Conservation (phyloP, 1,140 invertebrate species). For the Forficula auricularia region DNA sequence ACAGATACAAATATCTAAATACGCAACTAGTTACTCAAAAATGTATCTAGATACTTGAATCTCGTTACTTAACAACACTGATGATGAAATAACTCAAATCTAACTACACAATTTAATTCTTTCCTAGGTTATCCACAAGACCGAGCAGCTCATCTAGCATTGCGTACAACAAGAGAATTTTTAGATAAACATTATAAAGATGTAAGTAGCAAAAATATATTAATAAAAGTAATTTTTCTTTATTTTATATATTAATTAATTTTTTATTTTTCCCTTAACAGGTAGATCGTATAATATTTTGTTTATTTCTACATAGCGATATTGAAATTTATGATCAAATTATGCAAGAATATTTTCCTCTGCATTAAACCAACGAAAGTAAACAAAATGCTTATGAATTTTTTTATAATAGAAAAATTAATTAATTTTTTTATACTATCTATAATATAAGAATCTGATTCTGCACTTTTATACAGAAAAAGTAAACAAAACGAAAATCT, state of each 20-base stretch:
- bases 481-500: too few species aligned
- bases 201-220: constrained; percentile 21
- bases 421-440: too few species aligned
- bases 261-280: constrained; percentile 23
- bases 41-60: too few species aligned
- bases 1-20: too few species aligned
- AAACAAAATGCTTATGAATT: constrained; percentile 9
- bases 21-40: too few species aligned
- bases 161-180: constrained; percentile 44
- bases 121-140: constrained; percentile 51
- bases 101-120: constrained; percentile 11
- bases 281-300: constrained; percentile 65
- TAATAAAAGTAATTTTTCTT: constrained; percentile 3
- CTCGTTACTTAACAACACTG: too few species aligned
- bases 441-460: too few species aligned
- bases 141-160: constrained; percentile 52
- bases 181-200: constrained; percentile 38
- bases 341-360: constrained; percentile 53
- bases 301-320: constrained; percentile 55
- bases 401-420: constrained; percentile 1
- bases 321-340: constrained; percentile 52
- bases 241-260: constrained; percentile 5
- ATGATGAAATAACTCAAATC: too few species aligned
- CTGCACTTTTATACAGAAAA: too few species aligned
- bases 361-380: constrained; percentile 13